These are phyloP conservation scores for Noctua janthe DNA, from an alignment of 2,888 invertebrate species.

Conservation along the genomic window DNA sequence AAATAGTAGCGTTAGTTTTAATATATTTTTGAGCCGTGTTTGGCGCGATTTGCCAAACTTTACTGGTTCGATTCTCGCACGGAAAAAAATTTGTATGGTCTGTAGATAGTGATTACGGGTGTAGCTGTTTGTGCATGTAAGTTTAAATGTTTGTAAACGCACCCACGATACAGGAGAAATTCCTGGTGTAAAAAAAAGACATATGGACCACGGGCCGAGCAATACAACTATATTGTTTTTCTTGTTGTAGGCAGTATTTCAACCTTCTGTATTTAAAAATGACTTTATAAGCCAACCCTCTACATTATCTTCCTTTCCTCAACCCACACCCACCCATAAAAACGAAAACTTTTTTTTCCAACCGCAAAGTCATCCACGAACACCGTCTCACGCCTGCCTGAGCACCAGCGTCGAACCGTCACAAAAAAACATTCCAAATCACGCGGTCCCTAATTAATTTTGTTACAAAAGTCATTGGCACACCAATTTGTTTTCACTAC, in stretches of 20 bases:
- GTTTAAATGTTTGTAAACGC: background rate
- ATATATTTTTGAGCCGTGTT: background rate
- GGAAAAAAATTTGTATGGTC: background rate
- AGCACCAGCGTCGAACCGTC: constrained; percentile 17
- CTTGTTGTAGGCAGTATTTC: background rate
- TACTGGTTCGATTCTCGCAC: background rate
- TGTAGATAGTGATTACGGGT: background rate
- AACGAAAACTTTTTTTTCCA: constrained; percentile 43
- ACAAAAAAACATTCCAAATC: constrained; percentile 60
- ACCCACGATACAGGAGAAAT: background rate
- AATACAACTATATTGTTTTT: background rate
- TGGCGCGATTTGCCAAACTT: background rate
- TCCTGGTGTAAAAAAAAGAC: background rate
- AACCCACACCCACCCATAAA: background rate
- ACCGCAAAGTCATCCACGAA: constrained; percentile 33
- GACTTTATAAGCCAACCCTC: background rate
- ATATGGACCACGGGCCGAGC: background rate
- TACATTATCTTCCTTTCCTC: background rate
- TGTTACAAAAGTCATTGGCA: constrained; percentile 72
- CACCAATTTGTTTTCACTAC: constrained; percentile 73
- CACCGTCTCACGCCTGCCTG: constrained; percentile 23
- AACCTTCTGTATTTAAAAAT: background rate
- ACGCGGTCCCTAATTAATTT: constrained; percentile 69
- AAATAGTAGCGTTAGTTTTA: background rate
- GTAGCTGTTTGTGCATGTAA: background rate